phyloP scores from a whole-genome alignment of 2,797 vertebrate genomes.

The Pipistrellus pygmaeus region DNA sequence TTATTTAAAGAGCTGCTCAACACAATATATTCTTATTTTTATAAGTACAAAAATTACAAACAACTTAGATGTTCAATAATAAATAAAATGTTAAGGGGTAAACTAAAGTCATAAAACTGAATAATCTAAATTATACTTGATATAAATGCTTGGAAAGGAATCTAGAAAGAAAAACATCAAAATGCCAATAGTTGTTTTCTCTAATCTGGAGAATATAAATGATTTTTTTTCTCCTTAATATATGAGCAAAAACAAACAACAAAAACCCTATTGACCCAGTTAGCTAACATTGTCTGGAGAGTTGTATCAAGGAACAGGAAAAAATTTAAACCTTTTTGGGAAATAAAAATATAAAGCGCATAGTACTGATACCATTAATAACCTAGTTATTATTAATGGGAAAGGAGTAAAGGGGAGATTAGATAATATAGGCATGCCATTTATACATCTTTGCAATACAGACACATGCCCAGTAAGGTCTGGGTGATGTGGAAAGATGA shows the following conservation, averaged over 20 bases:
- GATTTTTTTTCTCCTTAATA: slow-evolving; percentile 45
- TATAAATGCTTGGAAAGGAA: not conserved
- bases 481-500: no score
- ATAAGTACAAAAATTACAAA: slow-evolving; percentile 30
- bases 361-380: not conserved
- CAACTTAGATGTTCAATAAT: slow-evolving; percentile 8
- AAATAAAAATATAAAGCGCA: not conserved
- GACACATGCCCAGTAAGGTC: no score
- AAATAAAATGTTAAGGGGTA: slow-evolving; percentile 29
- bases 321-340: not conserved
- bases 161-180: slow-evolving; percentile 28
- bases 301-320: not conserved
- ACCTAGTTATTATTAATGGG: no score
- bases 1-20: slow-evolving; percentile 41
- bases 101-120: not conserved
- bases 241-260: not conserved
- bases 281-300: not conserved
- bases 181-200: slow-evolving; percentile 38
- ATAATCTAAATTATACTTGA: not conserved
- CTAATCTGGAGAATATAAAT: not conserved
- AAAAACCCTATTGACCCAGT: not conserved
- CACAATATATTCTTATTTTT: slow-evolving; percentile 23
- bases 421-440: no score
- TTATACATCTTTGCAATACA: no score
- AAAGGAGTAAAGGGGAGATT: no score